Base-by-base conservation (phyloP, 2,113 vertebrate genomes). In the Corythornis madagascariensis region DNA sequence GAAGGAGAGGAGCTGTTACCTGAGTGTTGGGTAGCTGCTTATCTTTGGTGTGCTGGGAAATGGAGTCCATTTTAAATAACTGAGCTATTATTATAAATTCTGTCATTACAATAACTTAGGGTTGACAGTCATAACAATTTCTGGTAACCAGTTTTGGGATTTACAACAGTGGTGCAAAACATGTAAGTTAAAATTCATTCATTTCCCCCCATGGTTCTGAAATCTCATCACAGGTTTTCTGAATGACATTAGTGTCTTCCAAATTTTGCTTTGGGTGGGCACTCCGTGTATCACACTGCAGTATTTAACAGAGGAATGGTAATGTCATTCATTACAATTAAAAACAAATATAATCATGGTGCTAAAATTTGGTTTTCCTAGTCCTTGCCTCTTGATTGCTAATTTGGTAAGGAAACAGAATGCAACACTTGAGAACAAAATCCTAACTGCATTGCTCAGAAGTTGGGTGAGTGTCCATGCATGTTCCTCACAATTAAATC, bases 371-470 rank as follows among this genome's bases (percentile, higher is more conserved):
- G 14, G 22, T 85, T 91, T 64, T 53, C 59, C 12, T 10, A 80
- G 40, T 40, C 16, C 22, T 67, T 71, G 10, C 13, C 63, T 83
- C 43, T 66, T 52, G 43, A n/a, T 43, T 63, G 56, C 10, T 77
- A 71, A 83, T 88, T 83, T 67, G 22, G 38, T 40, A 86, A 74
- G 67, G 76, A 92, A 91, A 85, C 6, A 80, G 17, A 89, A 88
- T 1, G 0, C 25, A 72, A 64, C 53, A 56, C 18, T 35, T 57
- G 40, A 86, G 63, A 91, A 73, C 56, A 78, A 64, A 71, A 63
- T 16, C 26, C 31, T 81, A 89, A 89, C 25, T 2, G 3, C 20
- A 43, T 67, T 74, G 60, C 52, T 81, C 59, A 71, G 53, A 71
- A 83, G 7, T 76, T 59, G 18, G 14, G 3, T 50, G 17, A 71